Evolutionary conservation across 2,888 invertebrate species (phyloP).

Genomic region (Ornithoptera alexandrae): DNA sequence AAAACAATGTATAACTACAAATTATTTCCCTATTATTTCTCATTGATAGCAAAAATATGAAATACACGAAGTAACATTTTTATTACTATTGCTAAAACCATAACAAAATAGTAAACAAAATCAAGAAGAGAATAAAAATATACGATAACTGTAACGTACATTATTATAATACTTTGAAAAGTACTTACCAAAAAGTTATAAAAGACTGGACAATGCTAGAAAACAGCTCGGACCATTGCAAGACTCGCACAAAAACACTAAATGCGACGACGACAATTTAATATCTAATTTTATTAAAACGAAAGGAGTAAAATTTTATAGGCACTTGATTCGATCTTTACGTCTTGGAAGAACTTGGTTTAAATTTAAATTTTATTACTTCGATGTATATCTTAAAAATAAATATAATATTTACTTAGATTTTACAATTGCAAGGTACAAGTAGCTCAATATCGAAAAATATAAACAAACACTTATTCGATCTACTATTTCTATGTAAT

Average conservation of each 20-base stretch:
- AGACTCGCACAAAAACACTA: slow-evolving; percentile 54
- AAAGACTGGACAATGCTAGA: slow-evolving; percentile 72
- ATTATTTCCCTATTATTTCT: too few relatives aligned
- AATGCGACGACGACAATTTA: slow-evolving; percentile 52
- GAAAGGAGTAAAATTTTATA: slow-evolving; percentile 50
- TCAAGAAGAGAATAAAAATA: not conserved
- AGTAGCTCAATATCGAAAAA: slow-evolving; percentile 16
- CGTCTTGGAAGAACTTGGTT: slow-evolving; percentile 36
- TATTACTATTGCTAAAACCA: too few relatives aligned
- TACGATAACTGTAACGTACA: not conserved
- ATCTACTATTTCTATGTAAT: slow-evolving; percentile 31
- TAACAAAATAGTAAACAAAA: too few relatives aligned
- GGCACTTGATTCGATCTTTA: slow-evolving; percentile 61
- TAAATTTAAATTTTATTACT: slow-evolving; percentile 5
- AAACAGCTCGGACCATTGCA: slow-evolving; percentile 77
- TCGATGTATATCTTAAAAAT: slow-evolving; percentile 3
- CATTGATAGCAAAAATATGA: too few relatives aligned
- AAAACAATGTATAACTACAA: too few relatives aligned
- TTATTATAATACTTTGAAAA: not conserved
- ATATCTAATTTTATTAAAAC: slow-evolving; percentile 45
- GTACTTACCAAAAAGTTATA: slow-evolving; percentile 72
- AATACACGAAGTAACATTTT: too few relatives aligned
- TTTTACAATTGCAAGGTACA: slow-evolving; percentile 21
- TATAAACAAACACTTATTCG: slow-evolving; percentile 34
- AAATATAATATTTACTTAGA: slow-evolving; percentile 17